A percentile compares a stretch with the other conserved stretches of the same genome.
Conservation (phyloP, 2,888 invertebrate species). For the Coenonympha arcania region DNA sequence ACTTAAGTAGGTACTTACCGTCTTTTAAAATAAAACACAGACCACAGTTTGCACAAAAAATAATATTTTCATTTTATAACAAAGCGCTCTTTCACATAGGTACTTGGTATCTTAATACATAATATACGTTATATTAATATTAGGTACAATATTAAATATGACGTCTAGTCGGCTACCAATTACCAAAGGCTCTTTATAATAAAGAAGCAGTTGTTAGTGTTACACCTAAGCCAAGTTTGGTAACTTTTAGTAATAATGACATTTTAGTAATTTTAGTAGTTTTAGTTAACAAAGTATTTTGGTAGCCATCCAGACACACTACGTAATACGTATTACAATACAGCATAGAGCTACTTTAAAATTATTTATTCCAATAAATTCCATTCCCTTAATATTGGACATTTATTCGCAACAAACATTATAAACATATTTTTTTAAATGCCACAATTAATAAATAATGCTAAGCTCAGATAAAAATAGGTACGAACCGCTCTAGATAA, state of each 20-base stretch:
- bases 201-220: no score
- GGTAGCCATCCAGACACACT: no score
- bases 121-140: background rate
- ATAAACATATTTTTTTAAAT: conserved; percentile 16
- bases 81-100: conserved; percentile 45
- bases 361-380: background rate
- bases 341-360: no score
- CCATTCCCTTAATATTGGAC: conserved; percentile 14
- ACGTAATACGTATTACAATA: no score
- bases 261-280: no score
- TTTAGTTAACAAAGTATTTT: no score
- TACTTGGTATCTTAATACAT: background rate
- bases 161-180: no score
- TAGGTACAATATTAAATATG: background rate
- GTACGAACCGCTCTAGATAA: no score
- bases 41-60: conserved; percentile 53
- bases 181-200: no score
- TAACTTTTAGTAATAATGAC: no score
- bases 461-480: background rate
- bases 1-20: no score
- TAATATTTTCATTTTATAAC: conserved; percentile 61
- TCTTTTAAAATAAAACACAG: conserved; percentile 44
- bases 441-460: background rate
- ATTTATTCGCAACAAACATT: conserved; percentile 23
- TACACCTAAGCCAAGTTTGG: no score